Conservation (phyloP, 2,113 vertebrate species). For the Myotis brandtii region DNA sequence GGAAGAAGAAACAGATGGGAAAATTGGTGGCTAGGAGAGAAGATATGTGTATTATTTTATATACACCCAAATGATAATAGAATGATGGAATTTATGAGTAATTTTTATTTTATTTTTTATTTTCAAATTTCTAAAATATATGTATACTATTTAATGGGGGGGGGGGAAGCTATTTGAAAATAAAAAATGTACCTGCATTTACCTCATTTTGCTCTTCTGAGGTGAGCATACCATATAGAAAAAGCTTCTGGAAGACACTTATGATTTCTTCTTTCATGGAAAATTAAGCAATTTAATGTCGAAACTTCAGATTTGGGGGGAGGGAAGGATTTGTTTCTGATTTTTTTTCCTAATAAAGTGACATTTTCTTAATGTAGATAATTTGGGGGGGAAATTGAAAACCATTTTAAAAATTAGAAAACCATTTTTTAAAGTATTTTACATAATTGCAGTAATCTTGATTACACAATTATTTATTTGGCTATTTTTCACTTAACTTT, state of each 20-base stretch:
- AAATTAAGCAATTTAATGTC: background rate
- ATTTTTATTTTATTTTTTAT: background rate
- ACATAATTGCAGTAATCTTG: background rate
- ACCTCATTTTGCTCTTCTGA: background rate
- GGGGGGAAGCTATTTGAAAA: background rate
- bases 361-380: background rate
- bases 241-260: background rate
- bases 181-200: background rate
- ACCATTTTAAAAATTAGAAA: background rate
- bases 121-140: background rate
- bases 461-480: background rate
- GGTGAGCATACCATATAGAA: background rate
- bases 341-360: background rate
- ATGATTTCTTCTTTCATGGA: background rate
- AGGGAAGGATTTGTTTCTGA: background rate
- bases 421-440: background rate
- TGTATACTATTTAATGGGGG: background rate
- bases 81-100: background rate
- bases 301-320: background rate
- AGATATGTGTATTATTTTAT: background rate
- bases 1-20: background rate
- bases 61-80: background rate
- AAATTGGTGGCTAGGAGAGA: background rate
- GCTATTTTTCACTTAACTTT: conserved; percentile 34
- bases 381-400: background rate